Evolutionary conservation across 2,888 invertebrate species (phyloP), one percentile per base, ranked within the genome.

Genomic region (Ochropacha duplaris): DNA sequence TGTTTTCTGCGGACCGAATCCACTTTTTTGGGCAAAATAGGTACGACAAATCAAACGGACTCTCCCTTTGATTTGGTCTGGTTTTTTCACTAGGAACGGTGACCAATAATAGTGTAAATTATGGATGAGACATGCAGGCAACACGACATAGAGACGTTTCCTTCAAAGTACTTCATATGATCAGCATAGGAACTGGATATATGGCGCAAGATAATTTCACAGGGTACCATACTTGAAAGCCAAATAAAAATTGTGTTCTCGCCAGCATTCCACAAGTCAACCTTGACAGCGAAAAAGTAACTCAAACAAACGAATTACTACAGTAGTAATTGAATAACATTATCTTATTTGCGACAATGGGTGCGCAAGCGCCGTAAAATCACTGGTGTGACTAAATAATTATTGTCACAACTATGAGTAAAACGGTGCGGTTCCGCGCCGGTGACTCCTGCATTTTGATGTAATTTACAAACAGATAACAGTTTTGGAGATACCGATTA

Each of bases 351-450:
- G 64, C 61, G 64, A 68, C 69, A 68, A 66, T 64, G 59, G 58
- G 39, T 51, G 56, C 26, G 51, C 51, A 52, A 52, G 56, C 44
- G 51, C 50, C 56, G 56, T 56, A 56, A 56, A 56, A 56, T 56
- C 39, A 51, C 22, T 22, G 34, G 31, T 28, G 19, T 52, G 52
- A 52, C 52, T 31, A 19, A 52, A 52, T 52, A 22, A 31, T 54
- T 55, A 50, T 58, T 60, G 69, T 61, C 64, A 59, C 59, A 57
- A 66, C 24, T 4, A 69, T 62, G 63, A 68, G 68, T 68, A 71
- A 74, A 78, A 71, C 72, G 66, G 60, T 64, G 58, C 63, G 65
- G 62, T 76, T 76, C 75, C 77, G 71, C 57, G 55, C 34, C 44
- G 24, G 50, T 50, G 44, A 31, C 8, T 24, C 16, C 55, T 36